These are phyloP conservation scores for Dromococcyx pavoninus DNA, from an alignment of 2,797 vertebrate genomes.

Conservation along the genomic window DNA sequence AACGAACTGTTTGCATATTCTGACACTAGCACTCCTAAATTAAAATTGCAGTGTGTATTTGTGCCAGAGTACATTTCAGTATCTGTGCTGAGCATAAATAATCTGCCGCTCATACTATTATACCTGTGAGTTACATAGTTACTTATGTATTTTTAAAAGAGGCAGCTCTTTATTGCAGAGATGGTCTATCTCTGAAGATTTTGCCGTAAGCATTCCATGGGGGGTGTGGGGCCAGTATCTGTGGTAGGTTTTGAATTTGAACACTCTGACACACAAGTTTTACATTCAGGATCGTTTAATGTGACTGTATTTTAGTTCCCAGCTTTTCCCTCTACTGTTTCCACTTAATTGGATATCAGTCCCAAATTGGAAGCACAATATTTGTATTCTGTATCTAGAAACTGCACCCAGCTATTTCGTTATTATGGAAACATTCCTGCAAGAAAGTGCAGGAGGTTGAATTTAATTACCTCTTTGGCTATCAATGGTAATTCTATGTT, in stretches of 20 bases:
- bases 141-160: not conserved
- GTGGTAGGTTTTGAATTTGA: not conserved
- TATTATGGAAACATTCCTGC: not conserved
- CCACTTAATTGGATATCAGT: conserved; percentile 6
- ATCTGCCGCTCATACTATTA: not conserved
- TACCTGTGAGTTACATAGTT: not conserved
- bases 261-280: not conserved
- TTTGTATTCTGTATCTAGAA: conserved; percentile 41
- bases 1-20: not conserved
- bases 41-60: not conserved
- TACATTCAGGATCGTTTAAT: not conserved
- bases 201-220: fast-evolving
- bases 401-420: not conserved
- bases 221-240: not conserved
- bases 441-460: not conserved
- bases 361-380: conserved; percentile 37
- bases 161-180: not conserved
- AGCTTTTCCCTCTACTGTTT: not conserved
- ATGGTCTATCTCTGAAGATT: not conserved
- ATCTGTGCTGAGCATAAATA: not conserved
- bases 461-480: not conserved
- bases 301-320: not conserved
- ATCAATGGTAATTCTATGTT: conserved; percentile 3
- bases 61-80: not conserved
- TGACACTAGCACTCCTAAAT: not conserved